Evolutionary conservation across 2,797 vertebrate species (phyloP).

Genomic region (Masticophis lateralis): DNA sequence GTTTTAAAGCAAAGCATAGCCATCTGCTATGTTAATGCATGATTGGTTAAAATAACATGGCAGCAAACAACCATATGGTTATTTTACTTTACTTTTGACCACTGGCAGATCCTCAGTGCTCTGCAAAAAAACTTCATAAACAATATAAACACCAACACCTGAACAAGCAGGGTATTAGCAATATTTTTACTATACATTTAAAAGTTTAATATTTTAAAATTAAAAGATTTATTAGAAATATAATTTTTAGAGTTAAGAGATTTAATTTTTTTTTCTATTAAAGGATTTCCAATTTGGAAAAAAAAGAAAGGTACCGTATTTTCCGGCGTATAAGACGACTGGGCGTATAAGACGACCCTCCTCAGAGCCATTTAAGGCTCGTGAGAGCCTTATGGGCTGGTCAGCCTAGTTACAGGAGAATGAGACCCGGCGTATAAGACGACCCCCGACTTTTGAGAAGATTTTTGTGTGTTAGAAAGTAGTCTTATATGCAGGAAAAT

Average conservation of each 20-base stretch:
- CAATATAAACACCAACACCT: conserved; percentile 43
- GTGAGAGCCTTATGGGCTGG: too few species aligned
- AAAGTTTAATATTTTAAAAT: not conserved
- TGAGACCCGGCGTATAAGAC: too few species aligned
- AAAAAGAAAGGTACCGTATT: not conserved
- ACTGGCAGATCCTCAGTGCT: conserved; percentile 7
- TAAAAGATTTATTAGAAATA: not conserved
- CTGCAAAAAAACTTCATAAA: conserved; percentile 28
- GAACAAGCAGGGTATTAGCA: conserved; percentile 37
- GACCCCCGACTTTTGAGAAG: too few species aligned
- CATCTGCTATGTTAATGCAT: conserved; percentile 53
- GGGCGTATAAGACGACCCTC: too few species aligned
- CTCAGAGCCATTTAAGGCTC: too few species aligned
- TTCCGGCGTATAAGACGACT: too few species aligned
- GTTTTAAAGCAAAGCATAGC: conserved; percentile 47
- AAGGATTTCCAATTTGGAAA: not conserved
- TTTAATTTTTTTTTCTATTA: not conserved
- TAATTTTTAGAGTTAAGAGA: not conserved
- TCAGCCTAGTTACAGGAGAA: too few species aligned
- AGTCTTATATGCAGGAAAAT: too few species aligned
- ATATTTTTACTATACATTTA: not conserved
- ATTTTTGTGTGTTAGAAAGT: too few species aligned
- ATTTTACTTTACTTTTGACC: conserved; percentile 37
- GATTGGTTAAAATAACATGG: conserved; percentile 35
- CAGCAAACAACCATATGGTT: conserved; percentile 33